Evolutionary conservation across 2,113 vertebrate genomes (phyloP).

Genomic region (Polypterus bichir): DNA sequence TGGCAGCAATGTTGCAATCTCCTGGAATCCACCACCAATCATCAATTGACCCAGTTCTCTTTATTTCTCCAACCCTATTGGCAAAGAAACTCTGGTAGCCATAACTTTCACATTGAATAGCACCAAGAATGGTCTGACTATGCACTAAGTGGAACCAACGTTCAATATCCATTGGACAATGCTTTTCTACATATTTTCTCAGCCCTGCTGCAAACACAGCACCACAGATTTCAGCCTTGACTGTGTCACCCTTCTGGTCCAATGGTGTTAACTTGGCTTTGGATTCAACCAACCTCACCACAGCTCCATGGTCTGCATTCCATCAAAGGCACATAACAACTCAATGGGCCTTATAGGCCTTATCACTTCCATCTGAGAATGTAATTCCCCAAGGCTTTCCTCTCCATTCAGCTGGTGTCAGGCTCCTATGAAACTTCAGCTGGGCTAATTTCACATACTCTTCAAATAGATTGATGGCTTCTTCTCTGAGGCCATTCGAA

Average conservation of each 20-base stretch:
- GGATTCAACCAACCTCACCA: conserved; percentile 9
- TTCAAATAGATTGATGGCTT: conserved; percentile 16
- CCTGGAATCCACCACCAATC: conserved; percentile 25
- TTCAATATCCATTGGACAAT: conserved; percentile 6
- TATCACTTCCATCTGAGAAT: conserved; percentile 13
- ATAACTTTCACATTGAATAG: conserved; percentile 14
- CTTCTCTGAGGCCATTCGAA: conserved; percentile 8
- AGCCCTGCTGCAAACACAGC: conserved; percentile 14
- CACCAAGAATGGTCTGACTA: conserved; percentile 20
- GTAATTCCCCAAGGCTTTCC: no score
- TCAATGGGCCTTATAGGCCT: no score
- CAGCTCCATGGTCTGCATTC: no score
- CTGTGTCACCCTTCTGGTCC: conserved; percentile 7
- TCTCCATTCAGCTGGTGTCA: background rate
- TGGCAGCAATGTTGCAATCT: no score
- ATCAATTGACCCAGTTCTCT: background rate
- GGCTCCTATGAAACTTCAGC: conserved; percentile 9
- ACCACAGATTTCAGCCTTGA: conserved; percentile 18
- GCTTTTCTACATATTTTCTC: conserved; percentile 13
- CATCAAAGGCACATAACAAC: no score
- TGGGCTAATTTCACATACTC: conserved; percentile 2
- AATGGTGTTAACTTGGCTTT: conserved; percentile 16
- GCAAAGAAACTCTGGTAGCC: conserved; percentile 17
- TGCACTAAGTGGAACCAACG: conserved; percentile 17
- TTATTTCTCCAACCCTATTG: conserved; percentile 21